Evolutionary conservation across 2,113 vertebrate species (phyloP).

Genomic region (Callopanchax toddi): DNA sequence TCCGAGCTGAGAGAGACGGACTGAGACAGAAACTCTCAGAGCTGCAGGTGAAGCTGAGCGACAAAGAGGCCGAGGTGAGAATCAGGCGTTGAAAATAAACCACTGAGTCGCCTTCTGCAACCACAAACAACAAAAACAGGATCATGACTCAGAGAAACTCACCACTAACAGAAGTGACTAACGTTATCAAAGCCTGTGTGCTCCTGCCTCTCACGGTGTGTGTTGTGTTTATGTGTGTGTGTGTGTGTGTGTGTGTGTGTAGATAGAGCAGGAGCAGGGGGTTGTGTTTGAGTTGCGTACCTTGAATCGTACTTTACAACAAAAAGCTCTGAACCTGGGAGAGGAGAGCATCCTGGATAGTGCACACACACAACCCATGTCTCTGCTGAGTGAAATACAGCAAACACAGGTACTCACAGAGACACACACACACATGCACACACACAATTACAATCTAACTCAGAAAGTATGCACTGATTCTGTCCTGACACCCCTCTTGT

Average conservation of each 20-base stretch:
- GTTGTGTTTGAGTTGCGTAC: constrained; percentile 80
- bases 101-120: not conserved
- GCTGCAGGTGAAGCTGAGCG: constrained; percentile 68
- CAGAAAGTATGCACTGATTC: constrained; percentile 12
- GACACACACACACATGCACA: constrained; percentile 25
- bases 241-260: constrained; percentile 8
- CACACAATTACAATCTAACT: not conserved
- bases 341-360: constrained; percentile 74
- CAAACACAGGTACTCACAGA: constrained; percentile 78
- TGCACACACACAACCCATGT: constrained; percentile 71
- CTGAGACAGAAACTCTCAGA: constrained; percentile 68
- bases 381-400: constrained; percentile 82
- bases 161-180: constrained; percentile 38
- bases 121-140: not conserved
- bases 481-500: not conserved
- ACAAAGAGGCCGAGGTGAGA: constrained; percentile 79
- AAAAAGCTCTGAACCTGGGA: constrained; percentile 71
- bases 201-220: constrained; percentile 6
- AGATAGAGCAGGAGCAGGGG: constrained; percentile 83
- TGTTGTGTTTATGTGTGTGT: constrained; percentile 12
- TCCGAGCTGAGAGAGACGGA: constrained; percentile 66
- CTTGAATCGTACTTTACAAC: constrained; percentile 76
- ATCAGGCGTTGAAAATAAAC: not conserved
- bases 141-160: constrained; percentile 1
- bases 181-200: constrained; percentile 5